Conservation (phyloP, 2,797 vertebrate species). For the Siniperca undulata region DNA sequence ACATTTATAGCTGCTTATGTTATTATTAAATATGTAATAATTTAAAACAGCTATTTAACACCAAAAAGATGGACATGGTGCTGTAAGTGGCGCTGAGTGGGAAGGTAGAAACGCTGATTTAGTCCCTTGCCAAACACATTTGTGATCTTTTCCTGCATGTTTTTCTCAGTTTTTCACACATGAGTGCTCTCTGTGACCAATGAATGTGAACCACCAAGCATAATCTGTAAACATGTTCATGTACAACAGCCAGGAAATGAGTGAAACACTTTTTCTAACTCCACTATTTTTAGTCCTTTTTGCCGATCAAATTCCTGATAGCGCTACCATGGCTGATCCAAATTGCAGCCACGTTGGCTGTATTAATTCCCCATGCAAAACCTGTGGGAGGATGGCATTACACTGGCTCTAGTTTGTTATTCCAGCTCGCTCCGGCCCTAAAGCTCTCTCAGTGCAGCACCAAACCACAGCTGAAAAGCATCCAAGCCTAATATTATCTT, state of each 20-base stretch:
- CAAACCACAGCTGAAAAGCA: slow-evolving; percentile 65
- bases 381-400: slow-evolving; percentile 76
- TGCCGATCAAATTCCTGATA: slow-evolving; percentile 70
- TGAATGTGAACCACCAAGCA: slow-evolving; percentile 54
- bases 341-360: slow-evolving; percentile 32
- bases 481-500: slow-evolving; percentile 66
- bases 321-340: slow-evolving; percentile 50
- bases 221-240: slow-evolving; percentile 67
- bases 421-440: slow-evolving; percentile 54
- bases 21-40: slow-evolving; percentile 23
- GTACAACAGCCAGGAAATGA: slow-evolving; percentile 67
- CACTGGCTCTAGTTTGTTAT: slow-evolving; percentile 66
- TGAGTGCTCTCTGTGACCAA: slow-evolving; percentile 48
- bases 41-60: slow-evolving; percentile 10
- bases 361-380: slow-evolving; percentile 64
- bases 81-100: slow-evolving; percentile 51
- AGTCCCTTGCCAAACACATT: slow-evolving; percentile 59
- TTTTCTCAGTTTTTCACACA: slow-evolving; percentile 69
- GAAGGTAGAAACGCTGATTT: slow-evolving; percentile 48
- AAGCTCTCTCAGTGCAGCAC: slow-evolving; percentile 51
- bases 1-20: slow-evolving; percentile 23
- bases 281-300: slow-evolving; percentile 70
- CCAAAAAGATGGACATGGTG: slow-evolving; percentile 21
- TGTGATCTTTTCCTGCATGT: slow-evolving; percentile 68
- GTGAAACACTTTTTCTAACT: slow-evolving; percentile 46